Conservation (phyloP, 2,113 vertebrate genomes). For the Egretta garzetta region DNA sequence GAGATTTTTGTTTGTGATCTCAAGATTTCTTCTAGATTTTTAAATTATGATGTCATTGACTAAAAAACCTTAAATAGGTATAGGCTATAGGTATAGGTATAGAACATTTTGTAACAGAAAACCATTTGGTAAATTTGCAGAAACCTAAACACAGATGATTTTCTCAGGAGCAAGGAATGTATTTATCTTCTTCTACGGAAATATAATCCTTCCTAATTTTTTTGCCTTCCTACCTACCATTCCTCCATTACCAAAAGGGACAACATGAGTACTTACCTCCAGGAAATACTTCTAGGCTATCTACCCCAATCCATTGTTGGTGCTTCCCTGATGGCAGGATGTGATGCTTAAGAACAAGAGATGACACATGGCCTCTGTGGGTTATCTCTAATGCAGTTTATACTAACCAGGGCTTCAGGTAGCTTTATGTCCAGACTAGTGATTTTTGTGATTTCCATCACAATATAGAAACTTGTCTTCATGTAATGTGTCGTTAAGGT, state of each 20-base stretch:
- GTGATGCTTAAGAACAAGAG: background rate
- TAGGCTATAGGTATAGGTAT: no score
- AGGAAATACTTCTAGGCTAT: background rate
- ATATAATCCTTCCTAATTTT: background rate
- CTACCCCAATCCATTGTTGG: background rate
- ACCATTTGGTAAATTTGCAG: no score
- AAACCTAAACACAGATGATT: background rate
- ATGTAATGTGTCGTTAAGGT: background rate
- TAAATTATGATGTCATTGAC: background rate
- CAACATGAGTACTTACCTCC: background rate
- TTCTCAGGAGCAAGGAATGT: background rate
- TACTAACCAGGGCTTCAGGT: background rate
- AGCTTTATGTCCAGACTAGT: background rate
- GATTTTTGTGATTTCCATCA: background rate
- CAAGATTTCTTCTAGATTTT: background rate
- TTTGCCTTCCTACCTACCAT: background rate
- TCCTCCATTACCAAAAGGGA: background rate
- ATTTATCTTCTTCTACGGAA: background rate
- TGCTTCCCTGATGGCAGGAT: background rate
- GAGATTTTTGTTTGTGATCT: background rate
- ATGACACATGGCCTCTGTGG: background rate
- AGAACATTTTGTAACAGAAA: no score
- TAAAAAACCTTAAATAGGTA: background rate
- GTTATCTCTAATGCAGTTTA: background rate
- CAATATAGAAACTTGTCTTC: background rate